phyloP scores from a whole-genome alignment of 2,888 invertebrate genomes.

The Anthophora plumipes region DNA sequence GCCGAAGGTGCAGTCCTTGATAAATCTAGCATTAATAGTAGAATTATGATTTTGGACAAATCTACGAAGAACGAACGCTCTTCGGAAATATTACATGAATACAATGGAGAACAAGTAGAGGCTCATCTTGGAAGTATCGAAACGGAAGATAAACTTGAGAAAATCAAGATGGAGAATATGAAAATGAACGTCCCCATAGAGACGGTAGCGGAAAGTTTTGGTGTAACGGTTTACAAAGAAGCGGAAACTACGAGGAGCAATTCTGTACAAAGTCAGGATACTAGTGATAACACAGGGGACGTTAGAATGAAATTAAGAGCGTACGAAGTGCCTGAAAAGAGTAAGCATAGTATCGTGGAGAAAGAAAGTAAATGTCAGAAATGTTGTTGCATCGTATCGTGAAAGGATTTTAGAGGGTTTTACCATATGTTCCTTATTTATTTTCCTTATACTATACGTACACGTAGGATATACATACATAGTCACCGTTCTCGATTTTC shows the following conservation, averaged over 20 bases:
- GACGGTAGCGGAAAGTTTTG: slow-evolving; percentile 28
- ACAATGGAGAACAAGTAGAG: neutral
- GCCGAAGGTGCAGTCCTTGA: neutral
- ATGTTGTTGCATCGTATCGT: slow-evolving; percentile 77
- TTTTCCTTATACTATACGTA: slow-evolving; percentile 20
- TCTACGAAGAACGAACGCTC: neutral
- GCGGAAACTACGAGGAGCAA: slow-evolving; percentile 74
- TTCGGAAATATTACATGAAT: slow-evolving; percentile 28
- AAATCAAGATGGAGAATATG: neutral
- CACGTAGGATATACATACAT: neutral
- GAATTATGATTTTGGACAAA: slow-evolving; percentile 2
- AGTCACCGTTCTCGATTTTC: slow-evolving; percentile 19
- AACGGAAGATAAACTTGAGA: neutral
- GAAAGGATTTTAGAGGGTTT: slow-evolving; percentile 1
- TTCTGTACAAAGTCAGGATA: slow-evolving; percentile 76
- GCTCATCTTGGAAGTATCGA: neutral
- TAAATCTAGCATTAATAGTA: slow-evolving; percentile 40
- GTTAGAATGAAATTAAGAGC: slow-evolving; percentile 75
- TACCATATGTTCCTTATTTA: slow-evolving; percentile 63
- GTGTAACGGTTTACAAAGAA: slow-evolving; percentile 54
- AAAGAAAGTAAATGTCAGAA: slow-evolving; percentile 76
- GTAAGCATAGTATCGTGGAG: slow-evolving; percentile 74
- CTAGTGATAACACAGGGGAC: slow-evolving; percentile 64
- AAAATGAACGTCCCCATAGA: no score
- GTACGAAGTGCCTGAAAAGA: slow-evolving; percentile 76